Percentiles rank a stretch among this genome's conserved stretches.
Conservation (phyloP, 2,888 invertebrate genomes). For the Lamproptera curius region DNA sequence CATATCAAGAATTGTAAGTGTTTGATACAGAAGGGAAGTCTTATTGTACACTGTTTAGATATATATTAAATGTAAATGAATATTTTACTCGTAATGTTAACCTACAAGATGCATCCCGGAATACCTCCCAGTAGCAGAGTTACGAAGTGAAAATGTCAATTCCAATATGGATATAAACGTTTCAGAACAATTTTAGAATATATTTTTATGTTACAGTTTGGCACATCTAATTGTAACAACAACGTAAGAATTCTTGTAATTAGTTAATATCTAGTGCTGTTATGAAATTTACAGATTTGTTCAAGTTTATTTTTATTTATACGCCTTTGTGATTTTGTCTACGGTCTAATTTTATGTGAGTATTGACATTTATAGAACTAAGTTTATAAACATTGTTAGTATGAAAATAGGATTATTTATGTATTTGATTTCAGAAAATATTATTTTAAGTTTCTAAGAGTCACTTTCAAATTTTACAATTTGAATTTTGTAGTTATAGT, state of each 20-base stretch:
- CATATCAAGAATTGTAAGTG: conserved; percentile 42
- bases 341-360: conserved; percentile 57
- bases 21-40: conserved; percentile 7
- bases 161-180: conserved; percentile 30
- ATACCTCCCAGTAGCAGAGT: not conserved
- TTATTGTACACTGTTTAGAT: conserved; percentile 3
- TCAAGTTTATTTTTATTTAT: conserved; percentile 24
- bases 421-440: conserved; percentile 70
- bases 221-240: conserved; percentile 51
- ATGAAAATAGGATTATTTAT: conserved; percentile 72
- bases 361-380: conserved; percentile 64
- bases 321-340: conserved; percentile 37
- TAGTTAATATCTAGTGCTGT: conserved; percentile 29
- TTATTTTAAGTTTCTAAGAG: conserved; percentile 51
- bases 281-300: conserved; percentile 13
- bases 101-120: not conserved
- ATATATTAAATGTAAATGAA: conserved; percentile 3
- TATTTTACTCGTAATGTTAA: not conserved
- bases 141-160: conserved; percentile 12
- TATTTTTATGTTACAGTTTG: conserved; percentile 50
- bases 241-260: conserved; percentile 9
- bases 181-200: conserved; percentile 31
- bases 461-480: conserved; percentile 58
- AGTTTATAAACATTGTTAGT: conserved; percentile 61
- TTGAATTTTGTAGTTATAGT: conserved; percentile 56